Percentiles rank a stretch among this genome's conserved stretches.
phyloP scores from a whole-genome alignment of 2,888 invertebrate species.

The Lepidocyrtoides sp. region DNA sequence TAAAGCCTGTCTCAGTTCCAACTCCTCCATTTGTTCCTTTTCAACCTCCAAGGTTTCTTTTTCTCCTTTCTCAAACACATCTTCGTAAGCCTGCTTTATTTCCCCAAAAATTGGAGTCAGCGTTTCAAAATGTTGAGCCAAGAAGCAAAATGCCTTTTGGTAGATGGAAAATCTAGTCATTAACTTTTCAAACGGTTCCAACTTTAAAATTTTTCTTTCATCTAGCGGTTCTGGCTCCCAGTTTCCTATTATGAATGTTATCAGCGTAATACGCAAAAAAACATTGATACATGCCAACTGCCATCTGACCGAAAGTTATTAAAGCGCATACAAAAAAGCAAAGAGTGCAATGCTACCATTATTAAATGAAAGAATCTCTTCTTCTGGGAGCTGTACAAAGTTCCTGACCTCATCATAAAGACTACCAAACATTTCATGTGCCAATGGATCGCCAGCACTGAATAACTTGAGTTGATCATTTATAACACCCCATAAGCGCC shows the following conservation, averaged over 20 bases:
- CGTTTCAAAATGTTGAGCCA: conserved; percentile 74
- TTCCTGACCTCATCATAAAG: conserved; percentile 66
- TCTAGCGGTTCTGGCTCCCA: conserved; percentile 64
- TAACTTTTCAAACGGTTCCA: conserved; percentile 74
- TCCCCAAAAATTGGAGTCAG: conserved; percentile 67
- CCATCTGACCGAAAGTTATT: too few species aligned
- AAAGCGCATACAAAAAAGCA: too few species aligned
- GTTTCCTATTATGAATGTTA: not conserved
- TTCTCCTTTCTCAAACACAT: conserved; percentile 74
- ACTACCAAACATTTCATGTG: conserved; percentile 64
- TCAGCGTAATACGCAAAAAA: not conserved
- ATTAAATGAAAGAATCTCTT: conserved; percentile 71
- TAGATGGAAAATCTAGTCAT: conserved; percentile 61
- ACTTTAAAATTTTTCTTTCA: conserved; percentile 40
- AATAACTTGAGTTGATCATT: conserved; percentile 58
- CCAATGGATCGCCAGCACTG: conserved; percentile 55
- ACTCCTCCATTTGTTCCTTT: conserved; percentile 68
- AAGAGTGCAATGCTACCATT: conserved; percentile 26
- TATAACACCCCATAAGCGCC: conserved; percentile 56
- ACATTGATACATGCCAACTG: too few species aligned
- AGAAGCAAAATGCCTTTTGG: conserved; percentile 68
- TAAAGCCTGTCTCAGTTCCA: conserved; percentile 48
- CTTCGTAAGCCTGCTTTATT: conserved; percentile 74
- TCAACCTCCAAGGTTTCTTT: conserved; percentile 71
- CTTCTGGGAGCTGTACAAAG: conserved; percentile 69